phyloP scores from a whole-genome alignment of 2,113 vertebrate species.

The Triplophysa tibetana region DNA sequence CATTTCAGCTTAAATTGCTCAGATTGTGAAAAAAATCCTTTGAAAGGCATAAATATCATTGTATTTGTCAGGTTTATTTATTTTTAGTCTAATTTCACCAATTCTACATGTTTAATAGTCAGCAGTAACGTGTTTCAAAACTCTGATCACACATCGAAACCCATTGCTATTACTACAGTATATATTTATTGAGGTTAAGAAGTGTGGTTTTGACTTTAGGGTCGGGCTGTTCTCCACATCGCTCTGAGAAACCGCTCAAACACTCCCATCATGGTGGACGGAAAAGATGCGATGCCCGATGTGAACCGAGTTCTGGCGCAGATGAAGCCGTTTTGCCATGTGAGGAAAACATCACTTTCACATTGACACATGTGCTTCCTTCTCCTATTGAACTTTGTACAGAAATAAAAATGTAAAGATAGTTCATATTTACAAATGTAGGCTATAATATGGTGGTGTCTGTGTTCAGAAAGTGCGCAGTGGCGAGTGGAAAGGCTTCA shows the following conservation, averaged over 20 bases:
- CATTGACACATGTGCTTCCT: neutral
- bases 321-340: conserved; percentile 95
- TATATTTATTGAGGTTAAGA: neutral
- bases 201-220: conserved; percentile 64
- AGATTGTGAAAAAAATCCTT: too few species aligned
- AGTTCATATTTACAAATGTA: too few species aligned
- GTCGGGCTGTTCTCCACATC: conserved; percentile 90
- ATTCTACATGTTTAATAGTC: too few species aligned
- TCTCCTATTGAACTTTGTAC: too few species aligned
- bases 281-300: conserved; percentile 93
- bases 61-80: too few species aligned
- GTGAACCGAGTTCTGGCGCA: conserved; percentile 92
- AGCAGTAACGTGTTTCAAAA: too few species aligned
- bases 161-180: neutral
- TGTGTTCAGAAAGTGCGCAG: conserved; percentile 83
- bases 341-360: conserved; percentile 59
- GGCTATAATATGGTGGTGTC: too few species aligned
- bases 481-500: conserved; percentile 94
- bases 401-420: neutral
- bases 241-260: conserved; percentile 93
- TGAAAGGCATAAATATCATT: too few species aligned
- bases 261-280: conserved; percentile 81
- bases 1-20: too few species aligned
- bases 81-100: too few species aligned
- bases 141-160: too few species aligned